A percentile compares a stretch with the other conserved stretches of the same genome.
Evolutionary conservation across 2,797 vertebrate species (phyloP).

Genomic region (Gymnoscopelus braueri): DNA sequence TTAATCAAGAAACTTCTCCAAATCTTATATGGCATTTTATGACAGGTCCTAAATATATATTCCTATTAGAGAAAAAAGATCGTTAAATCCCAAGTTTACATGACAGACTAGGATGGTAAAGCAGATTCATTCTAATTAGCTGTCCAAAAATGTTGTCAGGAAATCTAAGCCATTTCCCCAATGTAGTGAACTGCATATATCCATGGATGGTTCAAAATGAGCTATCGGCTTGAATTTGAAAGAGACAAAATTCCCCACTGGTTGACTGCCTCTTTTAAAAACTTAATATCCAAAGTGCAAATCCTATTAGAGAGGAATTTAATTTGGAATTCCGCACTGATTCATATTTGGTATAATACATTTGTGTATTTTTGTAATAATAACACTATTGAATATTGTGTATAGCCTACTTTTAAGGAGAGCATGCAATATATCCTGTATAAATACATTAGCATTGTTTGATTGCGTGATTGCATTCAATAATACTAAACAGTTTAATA

Average conservation of each 20-base stretch:
- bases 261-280: slow-evolving; percentile 3
- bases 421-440: too few species aligned
- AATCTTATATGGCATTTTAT: too few species aligned
- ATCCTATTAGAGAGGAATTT: slow-evolving; percentile 9
- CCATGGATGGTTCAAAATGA: slow-evolving; percentile 16
- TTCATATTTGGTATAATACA: not conserved
- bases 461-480: too few species aligned
- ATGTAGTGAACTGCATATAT: slow-evolving; percentile 20
- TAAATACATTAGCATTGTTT: too few species aligned
- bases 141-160: slow-evolving; percentile 23
- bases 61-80: slow-evolving; percentile 18
- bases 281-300: slow-evolving; percentile 6
- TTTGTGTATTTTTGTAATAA: too few species aligned
- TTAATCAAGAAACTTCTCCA: too few species aligned
- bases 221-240: slow-evolving; percentile 16
- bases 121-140: slow-evolving; percentile 40
- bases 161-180: slow-evolving; percentile 13
- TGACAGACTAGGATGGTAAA: slow-evolving; percentile 34
- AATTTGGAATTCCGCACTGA: not conserved
- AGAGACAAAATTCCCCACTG: slow-evolving; percentile 18
- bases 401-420: too few species aligned
- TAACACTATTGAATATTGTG: too few species aligned
- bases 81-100: slow-evolving; percentile 49
- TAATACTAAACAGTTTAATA: too few species aligned
- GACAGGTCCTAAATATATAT: not conserved